Base-by-base conservation (phyloP, 2,888 invertebrate species). In the Onthophagus sagittarius region DNA sequence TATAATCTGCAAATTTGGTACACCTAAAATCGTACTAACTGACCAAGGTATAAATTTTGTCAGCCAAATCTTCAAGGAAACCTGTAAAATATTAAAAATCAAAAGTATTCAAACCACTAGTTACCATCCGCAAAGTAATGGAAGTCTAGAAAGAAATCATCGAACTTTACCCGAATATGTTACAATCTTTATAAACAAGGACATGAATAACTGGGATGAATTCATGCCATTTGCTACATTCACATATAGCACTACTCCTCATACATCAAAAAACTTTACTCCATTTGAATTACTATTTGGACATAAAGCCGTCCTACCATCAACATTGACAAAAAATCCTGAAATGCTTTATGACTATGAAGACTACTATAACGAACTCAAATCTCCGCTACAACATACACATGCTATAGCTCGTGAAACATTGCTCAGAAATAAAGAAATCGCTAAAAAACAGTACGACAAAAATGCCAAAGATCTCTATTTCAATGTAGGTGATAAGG, bases 111-210 rank as follows among this genome's bases (percentile, higher is more conserved):
- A 75, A 32, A 80, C 79, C 0, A 79, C 79, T 11, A 78, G 80
- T 0, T 82, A 80, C 74, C 79, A 80, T 72, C 81, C 81, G 0
- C 78, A 81, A 77, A 75, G 75, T 0, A 82, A 82, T 15, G 80
- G 82, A 4, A 77, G 79, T 0, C 69, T 82, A 5, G 83, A 83
- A 76, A 73, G 83, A 23, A 78, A 77, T 32, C 82, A 84, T 71
- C 67, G 76, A 14, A 81, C 81, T 0, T 64, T 83, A 31, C 77
- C 76, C 0, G 79, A 80, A 13, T 80, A 80, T 73, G 7, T 75
- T 15, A 15, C 23, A 64, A 15, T 5, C 13, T 64, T 64, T 14
- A 64, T 64, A 2, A 64, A 64, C 64, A 64, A 64, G 3, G 64
- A 64, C 15, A 14, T 64, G 15, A 15, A 64, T 64, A 64, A 64